phyloP scores from a whole-genome alignment of 2,797 vertebrate genomes.

The Xerus rutilus region DNA sequence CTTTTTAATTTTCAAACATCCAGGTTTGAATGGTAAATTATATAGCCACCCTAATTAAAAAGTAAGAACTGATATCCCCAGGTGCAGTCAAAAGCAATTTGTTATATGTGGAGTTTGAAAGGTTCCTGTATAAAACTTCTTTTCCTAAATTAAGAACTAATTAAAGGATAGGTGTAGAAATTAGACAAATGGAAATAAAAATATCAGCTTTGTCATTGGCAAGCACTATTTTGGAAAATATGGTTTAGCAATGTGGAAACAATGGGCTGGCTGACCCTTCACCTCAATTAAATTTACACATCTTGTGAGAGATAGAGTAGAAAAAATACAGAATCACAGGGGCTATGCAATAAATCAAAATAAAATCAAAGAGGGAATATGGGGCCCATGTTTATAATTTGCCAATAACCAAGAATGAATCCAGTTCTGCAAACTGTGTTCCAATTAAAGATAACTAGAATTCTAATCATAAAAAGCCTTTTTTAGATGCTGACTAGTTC shows the following conservation, averaged over 20 bases:
- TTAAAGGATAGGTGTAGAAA: constrained; percentile 13
- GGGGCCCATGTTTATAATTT: background rate
- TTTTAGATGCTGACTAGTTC: background rate
- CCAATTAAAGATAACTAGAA: constrained; percentile 34
- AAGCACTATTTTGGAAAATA: constrained; percentile 44
- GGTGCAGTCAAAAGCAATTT: background rate
- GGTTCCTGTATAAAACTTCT: background rate
- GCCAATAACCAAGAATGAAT: background rate
- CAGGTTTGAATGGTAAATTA: constrained; percentile 3
- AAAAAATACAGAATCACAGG: background rate
- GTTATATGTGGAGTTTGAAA: background rate
- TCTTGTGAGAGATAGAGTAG: background rate
- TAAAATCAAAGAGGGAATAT: background rate
- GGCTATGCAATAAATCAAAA: constrained; percentile 1
- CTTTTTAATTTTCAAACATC: background rate
- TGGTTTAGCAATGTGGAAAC: constrained; percentile 36
- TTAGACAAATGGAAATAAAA: constrained; percentile 21
- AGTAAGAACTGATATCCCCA: background rate
- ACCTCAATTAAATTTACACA: constrained; percentile 33
- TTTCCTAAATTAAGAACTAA: constrained; percentile 42
- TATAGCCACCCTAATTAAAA: background rate
- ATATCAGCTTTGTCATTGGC: background rate
- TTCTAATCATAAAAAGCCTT: background rate
- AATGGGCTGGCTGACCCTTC: background rate
- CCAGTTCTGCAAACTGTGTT: background rate